These are phyloP conservation scores for Bombyx mandarina DNA, from an alignment of 1,140 invertebrate genomes.

Conservation along the genomic window DNA sequence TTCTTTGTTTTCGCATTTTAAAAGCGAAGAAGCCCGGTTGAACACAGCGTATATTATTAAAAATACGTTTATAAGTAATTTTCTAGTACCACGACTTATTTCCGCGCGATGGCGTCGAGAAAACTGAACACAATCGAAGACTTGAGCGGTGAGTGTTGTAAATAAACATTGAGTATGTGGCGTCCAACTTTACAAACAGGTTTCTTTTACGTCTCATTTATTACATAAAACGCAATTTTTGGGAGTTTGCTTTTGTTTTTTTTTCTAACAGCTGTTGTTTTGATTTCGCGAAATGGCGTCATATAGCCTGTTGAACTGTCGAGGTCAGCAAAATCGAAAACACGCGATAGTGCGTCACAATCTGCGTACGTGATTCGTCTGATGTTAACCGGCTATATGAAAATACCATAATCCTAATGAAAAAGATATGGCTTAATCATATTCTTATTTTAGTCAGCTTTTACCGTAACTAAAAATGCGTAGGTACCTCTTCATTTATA, in stretches of 20 bases:
- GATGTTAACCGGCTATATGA: conserved; percentile 15
- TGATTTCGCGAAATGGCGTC: not conserved
- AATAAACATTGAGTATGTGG: conserved; percentile 42
- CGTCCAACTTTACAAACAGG: not conserved
- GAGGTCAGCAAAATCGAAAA: conserved; percentile 20
- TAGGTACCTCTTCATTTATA: no score
- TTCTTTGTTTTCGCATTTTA: no score
- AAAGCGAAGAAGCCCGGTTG: not conserved
- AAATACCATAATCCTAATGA: not conserved
- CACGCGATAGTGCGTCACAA: conserved; percentile 18
- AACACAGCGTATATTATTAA: no score
- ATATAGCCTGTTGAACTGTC: conserved; percentile 7
- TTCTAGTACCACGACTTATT: not conserved
- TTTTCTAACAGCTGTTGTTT: no score
- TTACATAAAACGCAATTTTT: no score
- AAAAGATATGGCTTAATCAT: no score
- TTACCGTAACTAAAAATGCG: no score
- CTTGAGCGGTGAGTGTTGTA: conserved; percentile 54
- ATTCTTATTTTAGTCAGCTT: no score
- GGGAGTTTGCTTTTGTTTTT: no score
- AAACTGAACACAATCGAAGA: conserved; percentile 64
- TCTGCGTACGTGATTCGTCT: conserved; percentile 19
- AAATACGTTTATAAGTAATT: no score
- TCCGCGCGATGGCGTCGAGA: conserved; percentile 44
- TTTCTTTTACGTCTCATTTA: no score